Evolutionary conservation across 2,113 vertebrate genomes (phyloP).

Genomic region (Budorcas taxicolor): DNA sequence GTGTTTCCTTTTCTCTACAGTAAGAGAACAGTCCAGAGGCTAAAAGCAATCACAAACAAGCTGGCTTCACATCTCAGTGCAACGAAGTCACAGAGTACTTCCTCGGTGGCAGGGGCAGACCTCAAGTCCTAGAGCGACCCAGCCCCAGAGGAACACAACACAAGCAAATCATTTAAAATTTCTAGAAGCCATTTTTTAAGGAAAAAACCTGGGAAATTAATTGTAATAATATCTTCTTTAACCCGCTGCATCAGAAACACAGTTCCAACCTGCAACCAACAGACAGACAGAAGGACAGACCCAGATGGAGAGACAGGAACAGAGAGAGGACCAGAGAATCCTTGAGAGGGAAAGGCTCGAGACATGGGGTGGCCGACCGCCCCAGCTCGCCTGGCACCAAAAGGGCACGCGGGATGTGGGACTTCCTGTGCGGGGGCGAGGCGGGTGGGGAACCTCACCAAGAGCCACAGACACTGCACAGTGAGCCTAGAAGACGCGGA

Average conservation of each 20-base stretch:
- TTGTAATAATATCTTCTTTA: background rate
- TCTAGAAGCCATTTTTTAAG: background rate
- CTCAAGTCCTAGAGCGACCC: background rate
- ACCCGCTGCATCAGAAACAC: background rate
- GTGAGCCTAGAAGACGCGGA: background rate
- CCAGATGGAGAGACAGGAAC: background rate
- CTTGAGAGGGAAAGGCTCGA: background rate
- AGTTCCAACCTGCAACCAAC: background rate
- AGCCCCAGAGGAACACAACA: background rate
- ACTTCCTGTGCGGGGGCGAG: fast-evolving
- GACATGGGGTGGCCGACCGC: fast-evolving
- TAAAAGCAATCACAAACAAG: background rate
- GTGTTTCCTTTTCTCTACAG: background rate
- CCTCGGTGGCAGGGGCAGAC: background rate
- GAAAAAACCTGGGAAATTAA: background rate
- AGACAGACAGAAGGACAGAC: background rate
- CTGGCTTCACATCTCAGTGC: background rate
- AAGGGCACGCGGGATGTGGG: fast-evolving
- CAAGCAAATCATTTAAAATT: background rate
- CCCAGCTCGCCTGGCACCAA: background rate
- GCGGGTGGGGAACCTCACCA: background rate
- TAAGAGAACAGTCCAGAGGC: background rate
- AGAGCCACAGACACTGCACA: background rate
- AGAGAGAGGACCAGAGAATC: background rate
- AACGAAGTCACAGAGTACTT: fast-evolving